phyloP scores from a whole-genome alignment of 1,140 invertebrate genomes.

The Drosophila gunungcola region DNA sequence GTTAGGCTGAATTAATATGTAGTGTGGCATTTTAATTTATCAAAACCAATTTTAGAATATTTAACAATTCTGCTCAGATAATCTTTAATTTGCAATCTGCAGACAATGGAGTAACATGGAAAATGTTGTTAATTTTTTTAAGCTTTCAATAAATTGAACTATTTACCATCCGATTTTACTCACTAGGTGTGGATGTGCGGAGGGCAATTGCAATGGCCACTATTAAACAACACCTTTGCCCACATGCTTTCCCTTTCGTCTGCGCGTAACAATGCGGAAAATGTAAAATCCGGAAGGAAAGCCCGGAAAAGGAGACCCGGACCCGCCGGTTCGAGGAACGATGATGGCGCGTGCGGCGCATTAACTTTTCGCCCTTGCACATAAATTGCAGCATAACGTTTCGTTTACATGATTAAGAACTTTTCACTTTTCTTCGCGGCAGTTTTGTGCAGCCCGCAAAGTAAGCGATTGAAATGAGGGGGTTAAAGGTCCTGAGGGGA shows the following conservation, averaged over 20 bases:
- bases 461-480: background rate
- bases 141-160: no score
- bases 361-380: slow-evolving; percentile 42
- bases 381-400: slow-evolving; percentile 53
- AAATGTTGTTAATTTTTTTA: no score
- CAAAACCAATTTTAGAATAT: no score
- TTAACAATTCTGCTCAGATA: no score
- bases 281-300: background rate
- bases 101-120: no score
- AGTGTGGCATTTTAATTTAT: no score
- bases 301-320: background rate
- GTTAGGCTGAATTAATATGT: no score
- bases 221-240: slow-evolving; percentile 26
- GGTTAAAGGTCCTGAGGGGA: background rate
- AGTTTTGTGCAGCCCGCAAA: background rate
- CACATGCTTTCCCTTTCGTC: background rate
- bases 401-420: slow-evolving; percentile 53
- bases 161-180: no score
- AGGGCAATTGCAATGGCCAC: slow-evolving; percentile 11
- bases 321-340: slow-evolving; percentile 1
- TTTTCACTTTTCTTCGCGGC: slow-evolving; percentile 11
- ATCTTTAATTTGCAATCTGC: no score
- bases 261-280: background rate
- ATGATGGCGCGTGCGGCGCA: slow-evolving; percentile 37
- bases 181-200: background rate